phyloP scores from a whole-genome alignment of 2,797 vertebrate species.

The Adelosebastes latens region DNA sequence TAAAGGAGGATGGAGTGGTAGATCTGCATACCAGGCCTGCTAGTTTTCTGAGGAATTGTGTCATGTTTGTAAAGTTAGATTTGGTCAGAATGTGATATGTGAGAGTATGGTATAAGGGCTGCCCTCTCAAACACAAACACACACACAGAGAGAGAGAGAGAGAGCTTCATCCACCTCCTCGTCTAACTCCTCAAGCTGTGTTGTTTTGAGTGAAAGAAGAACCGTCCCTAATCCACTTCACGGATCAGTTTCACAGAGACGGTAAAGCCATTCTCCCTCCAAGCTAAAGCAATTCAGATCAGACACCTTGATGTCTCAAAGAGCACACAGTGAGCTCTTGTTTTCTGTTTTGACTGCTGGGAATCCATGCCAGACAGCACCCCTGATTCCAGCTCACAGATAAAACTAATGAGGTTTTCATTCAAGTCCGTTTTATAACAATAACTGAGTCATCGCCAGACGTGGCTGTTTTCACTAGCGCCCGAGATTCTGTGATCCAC shows the following conservation, averaged over 20 bases:
- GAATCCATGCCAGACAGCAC: slow-evolving; percentile 80
- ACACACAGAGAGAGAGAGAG: slow-evolving; percentile 4
- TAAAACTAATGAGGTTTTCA: slow-evolving; percentile 83
- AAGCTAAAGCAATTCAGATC: slow-evolving; percentile 83
- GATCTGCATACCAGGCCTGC: background rate
- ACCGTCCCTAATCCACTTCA: slow-evolving; percentile 83
- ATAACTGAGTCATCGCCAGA: slow-evolving; percentile 75
- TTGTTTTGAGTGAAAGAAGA: slow-evolving; percentile 85
- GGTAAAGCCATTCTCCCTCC: slow-evolving; percentile 82
- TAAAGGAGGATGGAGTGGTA: slow-evolving; percentile 6
- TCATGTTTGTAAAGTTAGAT: slow-evolving; percentile 1
- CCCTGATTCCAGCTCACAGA: slow-evolving; percentile 81
- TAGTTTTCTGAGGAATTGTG: background rate
- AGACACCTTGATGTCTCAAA: slow-evolving; percentile 85
- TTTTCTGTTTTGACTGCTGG: slow-evolving; percentile 85
- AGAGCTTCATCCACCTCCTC: slow-evolving; percentile 67
- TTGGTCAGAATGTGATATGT: background rate
- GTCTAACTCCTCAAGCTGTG: slow-evolving; percentile 75
- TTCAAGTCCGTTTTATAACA: slow-evolving; percentile 78
- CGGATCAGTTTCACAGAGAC: slow-evolving; percentile 84
- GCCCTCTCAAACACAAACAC: slow-evolving; percentile 48
- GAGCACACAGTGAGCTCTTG: slow-evolving; percentile 83
- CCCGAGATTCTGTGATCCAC: slow-evolving; percentile 68
- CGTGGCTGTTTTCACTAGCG: slow-evolving; percentile 71
- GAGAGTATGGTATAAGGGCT: slow-evolving; percentile 23